Evolutionary conservation across 2,797 vertebrate genomes (phyloP), one percentile per base, ranked within the genome.

Genomic region (Ibycter americanus): DNA sequence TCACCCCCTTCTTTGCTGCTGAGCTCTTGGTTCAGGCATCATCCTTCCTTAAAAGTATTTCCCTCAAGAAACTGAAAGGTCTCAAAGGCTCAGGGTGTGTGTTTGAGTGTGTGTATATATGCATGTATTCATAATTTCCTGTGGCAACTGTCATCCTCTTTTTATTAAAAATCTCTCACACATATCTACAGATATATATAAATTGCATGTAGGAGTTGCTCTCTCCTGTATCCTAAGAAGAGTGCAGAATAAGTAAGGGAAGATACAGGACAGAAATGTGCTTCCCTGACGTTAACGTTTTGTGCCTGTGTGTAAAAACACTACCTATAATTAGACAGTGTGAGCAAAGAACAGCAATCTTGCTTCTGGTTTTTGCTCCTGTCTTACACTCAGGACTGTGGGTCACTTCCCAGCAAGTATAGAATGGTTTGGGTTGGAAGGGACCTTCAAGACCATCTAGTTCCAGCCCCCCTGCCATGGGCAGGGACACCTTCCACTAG

Each of bases 151-250:
- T 83, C 68, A 92, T 83, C 79, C 68, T 92, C 84, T 78, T 91
- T 95, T 95, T 95, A 93, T 83, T 94, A 93, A 83, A 85, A 96
- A 83, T 85, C 76, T 92, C 89, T 95, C 71, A 17, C 65, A 20
- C 61, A 19, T 68, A 89, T 92, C 67, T 68, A 77, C 52, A 76
- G 89, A 87, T 96, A 89, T 87, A 91, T 92, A 96, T 88, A 95
- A 87, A 87, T 77, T 87, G 26, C 46, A 78, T 74, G 95, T 95
- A 80, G 95, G 95, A 96, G 90, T 96, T 96, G 70, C 83, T 87
- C 36, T 85, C 82, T 78, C 44, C 29, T 81, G 32, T 83, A 74
- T 61, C 67, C 74, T 54, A 36, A 79, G 85, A 81, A 79, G 78
- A 49, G 17, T 26, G 59, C 36, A 74, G 90, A 87, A 71, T 61